Percentiles rank a stretch among this genome's conserved stretches.
phyloP scores from a whole-genome alignment of 2,888 invertebrate genomes.

The Drosophila antonietae region DNA sequence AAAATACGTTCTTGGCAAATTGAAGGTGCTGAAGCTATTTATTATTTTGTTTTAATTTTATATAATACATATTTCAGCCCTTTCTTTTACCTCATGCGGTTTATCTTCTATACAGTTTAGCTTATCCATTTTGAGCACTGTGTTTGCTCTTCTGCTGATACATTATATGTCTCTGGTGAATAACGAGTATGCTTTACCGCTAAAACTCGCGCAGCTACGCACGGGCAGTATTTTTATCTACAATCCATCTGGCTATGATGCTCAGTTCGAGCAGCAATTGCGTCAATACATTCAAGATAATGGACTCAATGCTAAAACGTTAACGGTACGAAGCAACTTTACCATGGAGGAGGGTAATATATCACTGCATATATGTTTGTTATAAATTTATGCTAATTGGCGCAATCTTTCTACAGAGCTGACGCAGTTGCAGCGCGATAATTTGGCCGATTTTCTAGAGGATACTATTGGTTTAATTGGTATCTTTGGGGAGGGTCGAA shows the following conservation, averaged over 20 bases:
- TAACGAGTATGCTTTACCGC: conserved; percentile 64
- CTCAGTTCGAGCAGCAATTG: conserved; percentile 58
- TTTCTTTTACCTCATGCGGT: background rate
- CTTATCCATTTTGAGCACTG: conserved; percentile 68
- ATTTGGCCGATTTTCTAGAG: conserved; percentile 81
- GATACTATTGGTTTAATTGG: conserved; percentile 79
- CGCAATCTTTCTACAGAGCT: conserved; percentile 58
- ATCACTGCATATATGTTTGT: background rate
- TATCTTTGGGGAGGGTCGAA: conserved; percentile 34
- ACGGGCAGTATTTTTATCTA: conserved; percentile 73
- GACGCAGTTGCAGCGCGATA: conserved; percentile 71
- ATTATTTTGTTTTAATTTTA: too few relatives aligned
- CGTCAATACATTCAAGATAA: conserved; percentile 63
- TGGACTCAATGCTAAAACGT: conserved; percentile 58
- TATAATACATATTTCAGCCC: background rate
- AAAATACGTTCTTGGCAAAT: too few relatives aligned
- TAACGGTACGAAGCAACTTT: conserved; percentile 41
- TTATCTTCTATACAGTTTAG: conserved; percentile 59
- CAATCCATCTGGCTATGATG: conserved; percentile 49
- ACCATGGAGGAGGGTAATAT: conserved; percentile 30
- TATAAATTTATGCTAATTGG: background rate
- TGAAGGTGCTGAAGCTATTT: too few relatives aligned
- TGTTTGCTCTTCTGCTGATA: conserved; percentile 74
- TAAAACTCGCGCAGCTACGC: conserved; percentile 72
- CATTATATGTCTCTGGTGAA: conserved; percentile 68